Conservation (phyloP, 2,888 invertebrate species). For the Marasmarcha lunaedactyla region DNA sequence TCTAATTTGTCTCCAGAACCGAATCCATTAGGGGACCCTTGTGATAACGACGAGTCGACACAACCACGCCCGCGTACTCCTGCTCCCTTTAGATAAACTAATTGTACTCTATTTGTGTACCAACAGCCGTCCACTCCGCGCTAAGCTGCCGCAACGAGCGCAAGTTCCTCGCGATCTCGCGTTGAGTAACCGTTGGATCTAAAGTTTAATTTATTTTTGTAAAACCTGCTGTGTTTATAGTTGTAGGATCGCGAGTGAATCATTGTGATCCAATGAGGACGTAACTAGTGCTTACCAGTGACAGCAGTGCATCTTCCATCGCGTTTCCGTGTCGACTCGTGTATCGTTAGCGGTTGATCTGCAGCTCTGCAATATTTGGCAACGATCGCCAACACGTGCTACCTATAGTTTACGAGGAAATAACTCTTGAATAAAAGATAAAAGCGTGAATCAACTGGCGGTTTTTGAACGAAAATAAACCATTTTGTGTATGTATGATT, state of each 20-base stretch:
- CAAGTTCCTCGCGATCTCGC: neutral
- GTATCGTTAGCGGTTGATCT: constrained; percentile 4
- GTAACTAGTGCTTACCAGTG: constrained; percentile 23
- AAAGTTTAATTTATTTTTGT: neutral
- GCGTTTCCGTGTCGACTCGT: constrained; percentile 2
- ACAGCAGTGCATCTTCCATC: neutral
- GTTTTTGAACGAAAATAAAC: constrained; percentile 12
- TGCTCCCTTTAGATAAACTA: constrained; percentile 23
- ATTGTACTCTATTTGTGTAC: constrained; percentile 8
- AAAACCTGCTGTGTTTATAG: constrained; percentile 1
- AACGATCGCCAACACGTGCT: constrained; percentile 9
- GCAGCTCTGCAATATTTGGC: constrained; percentile 11
- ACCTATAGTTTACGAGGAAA: constrained; percentile 10
- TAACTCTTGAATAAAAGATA: constrained; percentile 19
- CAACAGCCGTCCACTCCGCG: constrained; percentile 9
- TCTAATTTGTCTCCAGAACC: constrained; percentile 56
- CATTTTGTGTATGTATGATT: neutral
- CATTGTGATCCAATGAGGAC: constrained; percentile 35
- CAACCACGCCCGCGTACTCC: constrained; percentile 26
- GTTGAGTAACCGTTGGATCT: neutral
- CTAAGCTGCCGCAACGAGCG: neutral
- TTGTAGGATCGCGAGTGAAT: constrained; percentile 29
- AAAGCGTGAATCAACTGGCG: constrained; percentile 14
- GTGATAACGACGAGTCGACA: constrained; percentile 48
- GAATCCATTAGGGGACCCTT: constrained; percentile 55